Conservation (phyloP, 2,797 vertebrate genomes). For the Denticeps clupeoides region DNA sequence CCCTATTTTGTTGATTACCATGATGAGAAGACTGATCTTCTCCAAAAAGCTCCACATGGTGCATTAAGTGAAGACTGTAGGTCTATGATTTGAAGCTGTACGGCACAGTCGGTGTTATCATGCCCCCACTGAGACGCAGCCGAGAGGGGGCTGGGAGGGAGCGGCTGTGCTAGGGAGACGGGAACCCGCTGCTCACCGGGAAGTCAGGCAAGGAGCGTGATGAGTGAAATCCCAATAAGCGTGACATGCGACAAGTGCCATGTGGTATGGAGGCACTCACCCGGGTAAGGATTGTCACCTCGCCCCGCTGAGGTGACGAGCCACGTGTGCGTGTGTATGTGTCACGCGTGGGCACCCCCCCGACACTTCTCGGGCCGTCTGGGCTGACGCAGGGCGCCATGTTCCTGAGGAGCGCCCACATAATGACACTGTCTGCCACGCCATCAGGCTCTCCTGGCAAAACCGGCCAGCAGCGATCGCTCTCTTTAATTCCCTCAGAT, state of each 20-base stretch:
- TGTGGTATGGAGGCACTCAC: conserved; percentile 3
- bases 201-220: no score
- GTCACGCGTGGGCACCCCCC: conserved; percentile 61
- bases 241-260: conserved; percentile 1
- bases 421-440: conserved; percentile 50
- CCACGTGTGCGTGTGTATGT: conserved; percentile 21
- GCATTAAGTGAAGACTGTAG: no score
- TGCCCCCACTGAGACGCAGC: no score
- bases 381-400: conserved; percentile 46
- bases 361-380: conserved; percentile 58
- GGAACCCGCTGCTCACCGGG: no score
- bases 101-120: conserved; percentile 3
- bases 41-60: no score
- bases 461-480: background rate
- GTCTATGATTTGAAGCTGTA: no score
- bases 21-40: no score
- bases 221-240: background rate
- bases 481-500: conserved; percentile 15
- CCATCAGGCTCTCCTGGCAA: conserved; percentile 46
- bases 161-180: no score
- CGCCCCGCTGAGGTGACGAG: background rate
- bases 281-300: conserved; percentile 15
- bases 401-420: conserved; percentile 53
- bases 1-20: no score
- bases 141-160: no score